Percentiles rank a stretch among this genome's conserved stretches.
Conservation (phyloP, 92 coral and sea anemone genomes). For the Porites cylindrica region DNA sequence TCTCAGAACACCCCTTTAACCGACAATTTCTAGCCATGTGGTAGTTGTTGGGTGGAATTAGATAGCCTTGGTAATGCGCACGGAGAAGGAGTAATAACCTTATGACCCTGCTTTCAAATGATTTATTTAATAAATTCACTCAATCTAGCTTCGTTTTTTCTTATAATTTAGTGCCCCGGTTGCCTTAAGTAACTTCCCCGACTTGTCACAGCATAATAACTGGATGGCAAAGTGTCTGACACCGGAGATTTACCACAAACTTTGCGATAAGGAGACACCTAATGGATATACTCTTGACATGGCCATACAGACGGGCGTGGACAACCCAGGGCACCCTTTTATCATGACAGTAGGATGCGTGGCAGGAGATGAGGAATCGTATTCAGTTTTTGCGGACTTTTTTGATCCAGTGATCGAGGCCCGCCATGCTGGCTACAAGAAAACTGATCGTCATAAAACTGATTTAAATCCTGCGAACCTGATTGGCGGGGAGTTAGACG, state of each 20-base stretch:
- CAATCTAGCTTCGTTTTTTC: neutral
- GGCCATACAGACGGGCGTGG: slow-evolving; percentile 95
- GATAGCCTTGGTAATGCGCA: no score
- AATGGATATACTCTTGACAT: slow-evolving; percentile 78
- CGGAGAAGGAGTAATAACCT: no score
- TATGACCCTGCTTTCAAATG: no score
- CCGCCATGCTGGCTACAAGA: slow-evolving; percentile 91
- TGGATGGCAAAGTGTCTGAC: slow-evolving; percentile 94
- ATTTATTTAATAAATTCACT: no score
- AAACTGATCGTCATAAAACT: slow-evolving; percentile 91
- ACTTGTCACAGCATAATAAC: slow-evolving; percentile 87
- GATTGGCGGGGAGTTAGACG: slow-evolving; percentile 92
- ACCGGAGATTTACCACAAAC: slow-evolving; percentile 66
- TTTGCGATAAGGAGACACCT: slow-evolving; percentile 78
- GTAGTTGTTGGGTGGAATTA: no score
- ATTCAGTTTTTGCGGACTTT: slow-evolving; percentile 81
- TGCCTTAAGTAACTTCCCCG: slow-evolving; percentile 69
- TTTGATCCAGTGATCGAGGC: slow-evolving; percentile 91
- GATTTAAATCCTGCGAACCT: slow-evolving; percentile 85
- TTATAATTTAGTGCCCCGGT: slow-evolving; percentile 1
- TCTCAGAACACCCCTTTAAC: no score
- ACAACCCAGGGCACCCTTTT: slow-evolving; percentile 95
- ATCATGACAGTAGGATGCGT: slow-evolving; percentile 96
- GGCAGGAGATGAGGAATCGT: slow-evolving; percentile 94
- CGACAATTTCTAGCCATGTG: no score